These are phyloP conservation scores for Darevskia nairensis DNA, from an alignment of 2,797 vertebrate species.

Conservation along the genomic window DNA sequence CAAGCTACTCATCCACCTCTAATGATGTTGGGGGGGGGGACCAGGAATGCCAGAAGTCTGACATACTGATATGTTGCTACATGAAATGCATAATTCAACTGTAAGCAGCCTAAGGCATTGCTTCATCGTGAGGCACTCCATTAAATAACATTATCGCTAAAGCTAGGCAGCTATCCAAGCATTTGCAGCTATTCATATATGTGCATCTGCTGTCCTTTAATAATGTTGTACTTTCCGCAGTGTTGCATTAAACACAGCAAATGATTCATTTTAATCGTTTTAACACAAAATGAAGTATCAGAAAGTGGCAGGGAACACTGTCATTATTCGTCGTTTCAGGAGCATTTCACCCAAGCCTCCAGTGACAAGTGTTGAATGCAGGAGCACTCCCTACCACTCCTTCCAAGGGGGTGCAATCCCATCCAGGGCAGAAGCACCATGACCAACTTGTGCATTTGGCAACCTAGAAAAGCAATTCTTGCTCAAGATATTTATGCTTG, in stretches of 20 bases:
- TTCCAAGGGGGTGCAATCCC: too few species aligned
- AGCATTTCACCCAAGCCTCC: background rate
- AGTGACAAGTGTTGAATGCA: too few species aligned
- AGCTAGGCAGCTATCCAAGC: background rate
- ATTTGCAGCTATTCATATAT: background rate
- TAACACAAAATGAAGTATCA: background rate
- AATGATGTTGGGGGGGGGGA: background rate
- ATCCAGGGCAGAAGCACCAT: too few species aligned
- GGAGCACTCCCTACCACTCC: too few species aligned
- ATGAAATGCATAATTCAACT: background rate
- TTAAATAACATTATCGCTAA: background rate
- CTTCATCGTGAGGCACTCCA: background rate
- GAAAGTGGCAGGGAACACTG: background rate
- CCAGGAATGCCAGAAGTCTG: background rate
- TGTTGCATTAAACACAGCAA: background rate
- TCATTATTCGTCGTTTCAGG: background rate
- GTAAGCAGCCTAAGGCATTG: background rate
- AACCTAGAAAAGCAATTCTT: too few species aligned
- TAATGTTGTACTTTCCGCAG: background rate
- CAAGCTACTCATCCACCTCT: background rate
- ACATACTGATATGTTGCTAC: background rate
- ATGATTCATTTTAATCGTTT: conserved; percentile 1
- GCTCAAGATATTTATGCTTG: too few species aligned
- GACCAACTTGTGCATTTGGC: too few species aligned
- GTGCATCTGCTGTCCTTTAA: background rate